phyloP scores from a whole-genome alignment of 1,140 invertebrate species.

The Reticulitermes speratus region DNA sequence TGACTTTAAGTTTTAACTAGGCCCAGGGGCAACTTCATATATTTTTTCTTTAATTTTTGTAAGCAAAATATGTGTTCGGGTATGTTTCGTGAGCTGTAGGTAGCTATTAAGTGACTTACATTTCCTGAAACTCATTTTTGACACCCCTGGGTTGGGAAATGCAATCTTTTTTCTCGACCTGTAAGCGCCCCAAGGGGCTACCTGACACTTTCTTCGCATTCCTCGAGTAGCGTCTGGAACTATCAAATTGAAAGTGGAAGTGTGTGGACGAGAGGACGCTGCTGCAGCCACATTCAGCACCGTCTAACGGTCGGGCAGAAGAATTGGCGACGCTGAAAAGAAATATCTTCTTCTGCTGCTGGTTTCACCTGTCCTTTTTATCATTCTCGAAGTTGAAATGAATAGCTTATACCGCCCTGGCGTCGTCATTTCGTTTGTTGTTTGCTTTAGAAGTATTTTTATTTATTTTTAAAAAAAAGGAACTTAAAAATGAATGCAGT shows the following conservation, averaged over 20 bases:
- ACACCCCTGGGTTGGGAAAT: slow-evolving; percentile 1
- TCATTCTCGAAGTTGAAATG: not conserved
- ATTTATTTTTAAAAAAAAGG: not conserved
- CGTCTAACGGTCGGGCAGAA: not conserved
- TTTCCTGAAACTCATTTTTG: not conserved
- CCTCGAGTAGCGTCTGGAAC: not conserved
- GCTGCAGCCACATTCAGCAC: not conserved
- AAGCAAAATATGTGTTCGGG: too few relatives aligned
- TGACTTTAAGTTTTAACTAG: too few relatives aligned
- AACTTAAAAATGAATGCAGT: not conserved
- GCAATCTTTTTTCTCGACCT: slow-evolving; percentile 1
- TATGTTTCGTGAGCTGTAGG: too few relatives aligned
- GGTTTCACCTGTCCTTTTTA: not conserved
- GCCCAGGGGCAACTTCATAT: too few relatives aligned
- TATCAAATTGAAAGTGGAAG: not conserved
- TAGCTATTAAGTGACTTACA: too few relatives aligned
- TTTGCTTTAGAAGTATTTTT: not conserved
- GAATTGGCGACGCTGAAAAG: not conserved
- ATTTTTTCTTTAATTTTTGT: too few relatives aligned
- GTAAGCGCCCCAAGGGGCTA: not conserved
- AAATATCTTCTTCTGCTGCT: not conserved
- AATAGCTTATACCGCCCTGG: not conserved
- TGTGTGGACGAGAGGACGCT: not conserved
- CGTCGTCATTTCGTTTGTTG: not conserved
- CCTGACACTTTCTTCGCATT: not conserved